Evolutionary conservation across 2,797 vertebrate species (phyloP).

Genomic region (Sphaeramia orbicularis): DNA sequence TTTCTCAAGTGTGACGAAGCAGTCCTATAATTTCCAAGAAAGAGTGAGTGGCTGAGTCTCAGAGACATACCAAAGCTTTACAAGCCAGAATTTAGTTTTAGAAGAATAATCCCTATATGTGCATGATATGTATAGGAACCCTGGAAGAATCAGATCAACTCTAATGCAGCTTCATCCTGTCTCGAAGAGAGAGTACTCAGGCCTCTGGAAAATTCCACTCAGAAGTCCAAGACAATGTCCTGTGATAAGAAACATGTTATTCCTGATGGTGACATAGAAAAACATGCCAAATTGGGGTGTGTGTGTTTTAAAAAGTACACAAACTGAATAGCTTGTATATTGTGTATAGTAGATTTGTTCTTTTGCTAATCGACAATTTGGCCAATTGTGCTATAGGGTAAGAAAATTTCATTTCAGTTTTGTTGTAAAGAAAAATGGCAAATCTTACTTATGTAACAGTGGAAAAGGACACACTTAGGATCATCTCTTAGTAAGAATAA

Average conservation of each 20-base stretch:
- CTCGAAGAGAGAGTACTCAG: constrained; percentile 36
- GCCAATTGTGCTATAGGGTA: too few species aligned
- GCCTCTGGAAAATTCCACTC: constrained; percentile 79
- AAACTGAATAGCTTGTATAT: too few species aligned
- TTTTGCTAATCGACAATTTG: too few species aligned
- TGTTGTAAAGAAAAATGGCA: too few species aligned
- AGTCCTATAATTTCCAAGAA: constrained; percentile 63
- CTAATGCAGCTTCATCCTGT: constrained; percentile 51
- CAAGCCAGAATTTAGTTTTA: constrained; percentile 66
- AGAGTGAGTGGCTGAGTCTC: constrained; percentile 32
- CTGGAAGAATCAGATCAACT: constrained; percentile 15
- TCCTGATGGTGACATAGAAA: constrained; percentile 51
- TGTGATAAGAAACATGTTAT: constrained; percentile 71
- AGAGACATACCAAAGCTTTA: constrained; percentile 68
- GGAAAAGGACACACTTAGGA: too few species aligned
- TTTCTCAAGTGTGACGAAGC: constrained; percentile 68
- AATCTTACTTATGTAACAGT: too few species aligned
- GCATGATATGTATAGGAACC: constrained; percentile 54
- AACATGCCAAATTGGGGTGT: constrained; percentile 40
- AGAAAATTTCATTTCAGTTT: too few species aligned
- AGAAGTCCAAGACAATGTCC: constrained; percentile 68
- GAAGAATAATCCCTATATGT: constrained; percentile 73
- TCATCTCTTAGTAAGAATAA: too few species aligned
- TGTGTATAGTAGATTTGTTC: too few species aligned
- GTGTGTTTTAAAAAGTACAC: too few species aligned